phyloP scores from a whole-genome alignment of 2,888 invertebrate genomes.

The Protonemura montana region DNA sequence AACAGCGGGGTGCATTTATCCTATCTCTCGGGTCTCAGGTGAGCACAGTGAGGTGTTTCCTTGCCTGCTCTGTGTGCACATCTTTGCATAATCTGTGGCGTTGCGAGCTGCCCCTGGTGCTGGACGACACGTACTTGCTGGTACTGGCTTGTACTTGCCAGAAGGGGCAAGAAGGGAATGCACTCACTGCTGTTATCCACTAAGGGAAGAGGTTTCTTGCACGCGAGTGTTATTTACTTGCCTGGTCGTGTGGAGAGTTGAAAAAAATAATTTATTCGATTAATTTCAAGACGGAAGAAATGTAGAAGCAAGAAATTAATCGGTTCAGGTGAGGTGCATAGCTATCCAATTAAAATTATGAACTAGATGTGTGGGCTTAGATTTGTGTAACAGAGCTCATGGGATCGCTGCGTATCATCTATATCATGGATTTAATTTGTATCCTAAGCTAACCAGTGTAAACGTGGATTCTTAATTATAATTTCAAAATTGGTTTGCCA shows the following conservation, averaged over 20 bases:
- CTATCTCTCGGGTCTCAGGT: background rate
- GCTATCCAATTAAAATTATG: background rate
- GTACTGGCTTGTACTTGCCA: too few relatives aligned
- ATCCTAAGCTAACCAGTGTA: background rate
- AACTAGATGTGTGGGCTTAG: background rate
- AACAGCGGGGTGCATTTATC: constrained; percentile 7
- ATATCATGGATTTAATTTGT: background rate
- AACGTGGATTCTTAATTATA: constrained; percentile 2
- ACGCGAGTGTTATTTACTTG: background rate
- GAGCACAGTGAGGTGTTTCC: background rate
- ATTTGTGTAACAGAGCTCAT: background rate
- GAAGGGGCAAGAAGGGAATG: background rate
- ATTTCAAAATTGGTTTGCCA: background rate
- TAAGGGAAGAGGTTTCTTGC: background rate
- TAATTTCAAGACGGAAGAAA: background rate
- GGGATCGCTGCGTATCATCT: background rate
- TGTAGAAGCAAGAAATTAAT: background rate
- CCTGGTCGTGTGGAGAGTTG: background rate
- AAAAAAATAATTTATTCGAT: background rate
- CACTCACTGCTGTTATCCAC: background rate
- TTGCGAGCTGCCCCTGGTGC: background rate
- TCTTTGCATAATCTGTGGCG: background rate
- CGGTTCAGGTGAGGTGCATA: background rate
- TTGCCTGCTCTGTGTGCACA: background rate
- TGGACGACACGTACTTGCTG: background rate